Evolutionary conservation across 1,140 invertebrate species (phyloP).

Genomic region (Maniola jurtina): DNA sequence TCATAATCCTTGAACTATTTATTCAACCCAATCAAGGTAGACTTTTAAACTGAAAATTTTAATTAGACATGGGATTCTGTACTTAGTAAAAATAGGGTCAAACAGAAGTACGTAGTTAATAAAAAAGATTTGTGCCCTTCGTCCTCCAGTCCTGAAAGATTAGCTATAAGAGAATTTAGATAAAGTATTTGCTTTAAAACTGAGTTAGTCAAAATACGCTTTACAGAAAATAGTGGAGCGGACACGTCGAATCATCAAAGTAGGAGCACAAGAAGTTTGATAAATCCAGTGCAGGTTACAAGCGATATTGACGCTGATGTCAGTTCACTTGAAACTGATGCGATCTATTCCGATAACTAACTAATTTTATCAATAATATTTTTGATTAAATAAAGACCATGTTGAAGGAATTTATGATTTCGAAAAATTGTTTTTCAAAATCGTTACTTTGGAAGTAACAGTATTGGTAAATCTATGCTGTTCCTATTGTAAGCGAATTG

Average conservation of each 20-base stretch:
- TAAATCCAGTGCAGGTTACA: constrained; percentile 16
- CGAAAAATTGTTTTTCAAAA: background rate
- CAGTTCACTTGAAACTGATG: constrained; percentile 59
- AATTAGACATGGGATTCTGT: too few relatives aligned
- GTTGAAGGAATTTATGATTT: background rate
- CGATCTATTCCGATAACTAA: constrained; percentile 52
- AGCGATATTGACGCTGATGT: constrained; percentile 62
- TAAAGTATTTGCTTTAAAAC: too few relatives aligned
- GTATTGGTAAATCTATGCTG: background rate
- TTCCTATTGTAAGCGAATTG: constrained; percentile 4
- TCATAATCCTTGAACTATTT: too few relatives aligned
- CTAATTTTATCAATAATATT: constrained; percentile 4
- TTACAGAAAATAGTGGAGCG: constrained; percentile 24
- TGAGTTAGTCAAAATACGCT: background rate
- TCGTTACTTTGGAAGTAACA: background rate
- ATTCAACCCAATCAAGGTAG: too few relatives aligned
- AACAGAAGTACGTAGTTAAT: too few relatives aligned
- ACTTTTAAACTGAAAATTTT: too few relatives aligned
- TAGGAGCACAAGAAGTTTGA: background rate
- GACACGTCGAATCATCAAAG: constrained; percentile 16
- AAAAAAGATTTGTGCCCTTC: too few relatives aligned
- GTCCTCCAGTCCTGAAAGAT: too few relatives aligned
- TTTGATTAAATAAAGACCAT: background rate
- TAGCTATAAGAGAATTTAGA: background rate
- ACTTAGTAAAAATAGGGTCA: too few relatives aligned